Conservation (phyloP, 2,797 vertebrate genomes). For the Anabas testudineus region DNA sequence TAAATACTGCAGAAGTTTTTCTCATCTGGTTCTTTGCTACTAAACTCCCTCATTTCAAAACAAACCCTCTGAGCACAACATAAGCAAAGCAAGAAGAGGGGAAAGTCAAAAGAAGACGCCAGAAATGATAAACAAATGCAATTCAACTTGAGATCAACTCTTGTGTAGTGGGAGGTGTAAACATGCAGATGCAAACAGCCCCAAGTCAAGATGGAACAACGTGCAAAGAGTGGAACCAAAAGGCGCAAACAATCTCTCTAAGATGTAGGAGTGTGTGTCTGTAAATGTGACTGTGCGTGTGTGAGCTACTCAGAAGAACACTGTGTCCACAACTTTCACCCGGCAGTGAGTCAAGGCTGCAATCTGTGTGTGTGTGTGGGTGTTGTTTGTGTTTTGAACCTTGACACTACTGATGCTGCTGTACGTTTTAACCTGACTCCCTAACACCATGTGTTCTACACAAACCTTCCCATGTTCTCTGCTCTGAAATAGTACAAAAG, state of each 20-base stretch:
- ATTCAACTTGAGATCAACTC: conserved; percentile 47
- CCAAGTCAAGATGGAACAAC: conserved; percentile 20
- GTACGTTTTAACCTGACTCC: not conserved
- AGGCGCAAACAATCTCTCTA: conserved; percentile 37
- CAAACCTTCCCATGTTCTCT: conserved; percentile 13
- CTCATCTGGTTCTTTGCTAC: conserved; percentile 39
- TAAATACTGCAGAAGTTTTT: conserved; percentile 45
- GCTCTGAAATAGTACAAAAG: conserved; percentile 33
- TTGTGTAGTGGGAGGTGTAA: conserved; percentile 32
- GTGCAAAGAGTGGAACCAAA: conserved; percentile 3
- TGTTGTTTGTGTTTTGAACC: conserved; percentile 32
- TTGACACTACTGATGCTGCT: conserved; percentile 35
- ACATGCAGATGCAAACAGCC: conserved; percentile 34
- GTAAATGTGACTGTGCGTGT: conserved; percentile 8
- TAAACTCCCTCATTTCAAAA: conserved; percentile 28
- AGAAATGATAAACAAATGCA: conserved; percentile 56
- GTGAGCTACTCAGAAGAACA: conserved; percentile 44
- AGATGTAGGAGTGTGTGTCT: conserved; percentile 18
- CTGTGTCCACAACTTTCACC: conserved; percentile 49
- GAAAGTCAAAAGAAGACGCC: conserved; percentile 45
- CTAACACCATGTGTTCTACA: conserved; percentile 21
- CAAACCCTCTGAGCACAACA: conserved; percentile 41
- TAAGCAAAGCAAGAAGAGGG: conserved; percentile 43
- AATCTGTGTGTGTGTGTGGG: conserved; percentile 17
- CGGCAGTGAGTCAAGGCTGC: conserved; percentile 55